Evolutionary conservation across 2,113 vertebrate species (phyloP).

Genomic region (Trogon melanurus): DNA sequence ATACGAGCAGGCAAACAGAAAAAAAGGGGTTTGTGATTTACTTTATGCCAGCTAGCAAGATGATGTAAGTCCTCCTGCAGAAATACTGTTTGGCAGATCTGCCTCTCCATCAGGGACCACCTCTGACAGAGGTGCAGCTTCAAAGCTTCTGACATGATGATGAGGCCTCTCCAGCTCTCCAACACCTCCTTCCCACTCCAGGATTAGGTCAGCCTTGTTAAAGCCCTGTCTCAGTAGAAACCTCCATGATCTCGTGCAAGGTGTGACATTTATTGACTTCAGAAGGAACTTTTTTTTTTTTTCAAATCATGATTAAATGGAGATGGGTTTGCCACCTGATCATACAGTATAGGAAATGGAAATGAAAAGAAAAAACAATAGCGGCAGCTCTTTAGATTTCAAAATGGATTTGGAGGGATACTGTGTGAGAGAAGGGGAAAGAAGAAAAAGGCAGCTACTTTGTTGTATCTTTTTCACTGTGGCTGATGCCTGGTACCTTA

Average conservation of each 20-base stretch:
- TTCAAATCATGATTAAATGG: neutral
- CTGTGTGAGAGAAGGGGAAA: neutral
- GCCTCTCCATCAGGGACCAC: neutral
- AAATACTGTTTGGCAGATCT: neutral
- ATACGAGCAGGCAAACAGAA: neutral
- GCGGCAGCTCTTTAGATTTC: neutral
- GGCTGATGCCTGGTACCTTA: neutral
- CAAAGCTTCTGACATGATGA: neutral
- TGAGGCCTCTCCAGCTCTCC: neutral
- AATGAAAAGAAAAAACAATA: neutral
- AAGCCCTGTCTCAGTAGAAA: neutral
- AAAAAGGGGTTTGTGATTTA: neutral
- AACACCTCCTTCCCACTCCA: neutral
- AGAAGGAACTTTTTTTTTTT: neutral
- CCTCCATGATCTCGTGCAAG: neutral
- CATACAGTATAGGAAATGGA: rapidly evolving
- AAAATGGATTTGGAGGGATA: neutral
- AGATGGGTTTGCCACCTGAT: neutral
- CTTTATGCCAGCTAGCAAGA: neutral
- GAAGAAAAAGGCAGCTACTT: neutral
- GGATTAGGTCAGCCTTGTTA: neutral
- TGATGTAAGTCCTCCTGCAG: neutral
- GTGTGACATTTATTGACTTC: neutral
- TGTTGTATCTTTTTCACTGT: neutral
- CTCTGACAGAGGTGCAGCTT: neutral